Conservation (phyloP, 2,888 invertebrate genomes). For the Stratiomys singularior region DNA sequence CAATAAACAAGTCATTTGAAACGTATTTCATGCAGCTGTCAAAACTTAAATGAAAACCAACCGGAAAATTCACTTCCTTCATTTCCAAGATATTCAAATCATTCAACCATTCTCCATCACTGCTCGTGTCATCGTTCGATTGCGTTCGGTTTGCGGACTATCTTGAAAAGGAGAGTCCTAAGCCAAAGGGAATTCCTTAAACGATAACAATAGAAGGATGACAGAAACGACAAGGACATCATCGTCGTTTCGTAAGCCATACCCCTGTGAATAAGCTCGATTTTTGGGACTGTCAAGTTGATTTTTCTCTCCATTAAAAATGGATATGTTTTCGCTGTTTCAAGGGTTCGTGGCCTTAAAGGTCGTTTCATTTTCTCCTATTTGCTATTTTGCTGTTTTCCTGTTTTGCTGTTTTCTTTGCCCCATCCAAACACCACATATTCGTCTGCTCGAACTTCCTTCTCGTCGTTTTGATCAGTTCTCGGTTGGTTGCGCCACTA, state of each 20-base stretch:
- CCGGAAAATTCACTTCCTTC: conserved; percentile 6
- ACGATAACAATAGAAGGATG: conserved; percentile 13
- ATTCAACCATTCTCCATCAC: not conserved
- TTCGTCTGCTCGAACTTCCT: not conserved
- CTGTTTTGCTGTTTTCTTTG: not conserved
- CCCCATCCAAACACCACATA: not conserved
- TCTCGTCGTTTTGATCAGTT: not conserved
- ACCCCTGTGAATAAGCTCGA: too few relatives aligned
- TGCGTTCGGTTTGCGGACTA: not conserved
- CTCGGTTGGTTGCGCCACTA: not conserved
- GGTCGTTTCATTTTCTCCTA: not conserved
- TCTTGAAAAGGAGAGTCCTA: not conserved
- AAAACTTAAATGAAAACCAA: not conserved
- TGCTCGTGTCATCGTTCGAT: not conserved
- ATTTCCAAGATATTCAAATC: not conserved
- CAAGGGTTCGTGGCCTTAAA: conserved; percentile 22
- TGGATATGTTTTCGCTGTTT: conserved; percentile 20
- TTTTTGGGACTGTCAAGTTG: not conserved
- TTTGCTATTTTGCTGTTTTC: not conserved
- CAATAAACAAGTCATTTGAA: not conserved
- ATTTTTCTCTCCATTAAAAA: conserved; percentile 9
- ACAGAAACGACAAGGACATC: conserved; percentile 10
- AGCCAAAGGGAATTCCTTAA: conserved; percentile 22
- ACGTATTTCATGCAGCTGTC: not conserved
- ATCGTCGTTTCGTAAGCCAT: conserved; percentile 1